Evolutionary conservation across 2,888 invertebrate species (phyloP), one percentile per base, ranked within the genome.

Genomic region (Epirrhoe alternata): DNA sequence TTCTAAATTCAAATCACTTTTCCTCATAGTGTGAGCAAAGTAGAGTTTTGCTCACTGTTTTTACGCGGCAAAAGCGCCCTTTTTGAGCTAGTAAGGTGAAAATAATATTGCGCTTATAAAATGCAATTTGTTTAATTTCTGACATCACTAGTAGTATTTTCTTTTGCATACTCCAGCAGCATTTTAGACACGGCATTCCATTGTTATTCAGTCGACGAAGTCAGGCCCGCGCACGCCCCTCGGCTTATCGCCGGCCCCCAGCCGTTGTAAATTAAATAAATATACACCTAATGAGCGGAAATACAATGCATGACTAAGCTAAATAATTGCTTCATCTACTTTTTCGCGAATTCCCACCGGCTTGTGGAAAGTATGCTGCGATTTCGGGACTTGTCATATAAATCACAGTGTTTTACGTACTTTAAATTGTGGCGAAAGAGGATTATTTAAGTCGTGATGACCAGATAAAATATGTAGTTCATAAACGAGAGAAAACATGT

Each of bases 211-310:
- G 90, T 83, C 82, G 83, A 79, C 87, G 89, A 77, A 81, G 88
- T 83, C 86, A 81, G 79, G 81, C 84, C 78, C 87, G 89, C 87
- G 87, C 92, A 89, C 92, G 90, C 92, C 83, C 83, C 87, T 75
- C 81, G 86, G 92, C 93, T 92, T 93, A 93, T 93, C 92, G 90
- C 83, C 85, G 78, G 81, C 83, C 85, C 87, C 87, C 92, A 92
- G 92, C 86, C 90, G 86, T 87, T 90, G 91, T 91, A 92, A 92
- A 93, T 93, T 92, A 92, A 92, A 92, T 92, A 92, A 92, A 92
- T 92, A 92, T 89, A 90, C 90, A 89, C 84, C 88, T 92, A 92
- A 93, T 93, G 92, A 93, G 92, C 87, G 89, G 87, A 90, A 92
- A 91, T 88, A 91, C 89, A 90, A 89, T 88, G 91, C 89, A 90